These are phyloP conservation scores for Crotalus helleri DNA, from an alignment of 2,113 vertebrate genomes.

Conservation along the genomic window DNA sequence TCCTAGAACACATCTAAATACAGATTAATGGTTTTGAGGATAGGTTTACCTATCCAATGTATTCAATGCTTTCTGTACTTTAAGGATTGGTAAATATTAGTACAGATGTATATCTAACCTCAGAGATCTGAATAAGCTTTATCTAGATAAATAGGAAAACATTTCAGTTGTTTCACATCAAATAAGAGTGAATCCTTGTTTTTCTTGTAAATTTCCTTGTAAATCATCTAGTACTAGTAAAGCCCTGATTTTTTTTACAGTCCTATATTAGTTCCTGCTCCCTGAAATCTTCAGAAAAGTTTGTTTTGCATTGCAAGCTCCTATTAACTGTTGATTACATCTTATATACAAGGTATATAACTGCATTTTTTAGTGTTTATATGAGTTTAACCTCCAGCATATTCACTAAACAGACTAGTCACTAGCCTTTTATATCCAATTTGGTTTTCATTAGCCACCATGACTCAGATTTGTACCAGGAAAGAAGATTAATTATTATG, in stretches of 20 bases:
- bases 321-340: background rate
- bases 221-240: background rate
- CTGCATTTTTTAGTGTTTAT: background rate
- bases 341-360: background rate
- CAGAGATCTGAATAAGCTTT: background rate
- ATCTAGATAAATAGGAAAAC: background rate
- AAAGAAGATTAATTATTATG: background rate
- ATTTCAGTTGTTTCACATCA: background rate
- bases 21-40: background rate
- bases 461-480: background rate
- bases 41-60: background rate
- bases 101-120: background rate
- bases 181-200: background rate
- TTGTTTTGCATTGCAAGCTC: background rate
- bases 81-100: background rate
- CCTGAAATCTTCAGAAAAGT: background rate
- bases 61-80: background rate
- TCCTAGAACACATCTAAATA: background rate
- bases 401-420: background rate
- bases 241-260: background rate
- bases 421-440: background rate
- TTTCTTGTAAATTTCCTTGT: background rate
- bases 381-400: background rate
- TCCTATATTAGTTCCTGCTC: background rate
- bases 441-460: background rate